phyloP scores from a whole-genome alignment of 2,113 vertebrate species.

The Crotalus viridis region DNA sequence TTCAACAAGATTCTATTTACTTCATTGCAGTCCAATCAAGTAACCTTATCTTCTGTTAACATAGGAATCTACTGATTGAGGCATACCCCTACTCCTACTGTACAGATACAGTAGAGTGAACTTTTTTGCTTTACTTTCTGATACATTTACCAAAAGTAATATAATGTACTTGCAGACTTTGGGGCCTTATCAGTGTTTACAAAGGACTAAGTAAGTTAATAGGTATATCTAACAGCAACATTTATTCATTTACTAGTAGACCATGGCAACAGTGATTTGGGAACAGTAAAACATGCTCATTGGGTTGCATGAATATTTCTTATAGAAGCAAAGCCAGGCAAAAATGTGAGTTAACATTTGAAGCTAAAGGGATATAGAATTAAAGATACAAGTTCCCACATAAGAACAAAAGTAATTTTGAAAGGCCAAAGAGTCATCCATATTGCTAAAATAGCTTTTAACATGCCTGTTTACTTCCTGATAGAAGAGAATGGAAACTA shows the following conservation, averaged over 20 bases:
- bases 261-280: constrained; percentile 1
- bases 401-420: background rate
- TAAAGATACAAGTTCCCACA: background rate
- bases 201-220: constrained; percentile 59
- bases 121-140: constrained; percentile 4
- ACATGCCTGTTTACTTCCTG: background rate
- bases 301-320: constrained; percentile 12
- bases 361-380: constrained; percentile 1
- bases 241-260: constrained; percentile 22
- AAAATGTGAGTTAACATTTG: background rate
- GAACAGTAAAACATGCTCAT: constrained; percentile 48
- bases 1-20: background rate
- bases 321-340: background rate
- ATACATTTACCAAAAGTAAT: constrained; percentile 28
- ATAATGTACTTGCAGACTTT: constrained; percentile 35
- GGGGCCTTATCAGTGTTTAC: constrained; percentile 52
- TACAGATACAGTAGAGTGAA: background rate
- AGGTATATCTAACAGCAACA: constrained; percentile 31
- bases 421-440: background rate
- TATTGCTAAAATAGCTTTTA: background rate
- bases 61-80: background rate
- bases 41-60: background rate
- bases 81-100: background rate
- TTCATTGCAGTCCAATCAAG: background rate
- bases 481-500: background rate